phyloP scores from a whole-genome alignment of 2,113 vertebrate species.

The Odocoileus hemionus region DNA sequence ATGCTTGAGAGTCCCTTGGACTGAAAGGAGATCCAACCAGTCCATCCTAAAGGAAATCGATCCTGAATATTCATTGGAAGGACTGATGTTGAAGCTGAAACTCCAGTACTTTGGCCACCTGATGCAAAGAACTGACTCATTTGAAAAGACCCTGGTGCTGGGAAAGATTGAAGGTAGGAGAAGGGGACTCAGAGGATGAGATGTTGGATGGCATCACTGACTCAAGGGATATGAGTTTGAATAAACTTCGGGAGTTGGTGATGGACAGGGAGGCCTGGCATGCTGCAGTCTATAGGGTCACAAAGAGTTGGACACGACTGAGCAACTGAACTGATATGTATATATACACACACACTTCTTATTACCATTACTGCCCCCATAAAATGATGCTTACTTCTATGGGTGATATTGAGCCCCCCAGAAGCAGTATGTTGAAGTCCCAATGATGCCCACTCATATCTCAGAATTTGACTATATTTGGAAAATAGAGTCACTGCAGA shows the following conservation, averaged over 20 bases:
- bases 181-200: neutral
- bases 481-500: neutral
- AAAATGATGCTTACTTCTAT: neutral
- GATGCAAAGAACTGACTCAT: neutral
- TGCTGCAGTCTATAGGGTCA: neutral
- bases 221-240: neutral
- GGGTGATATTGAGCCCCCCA: neutral
- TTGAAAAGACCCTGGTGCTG: neutral
- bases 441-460: neutral
- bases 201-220: neutral
- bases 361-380: neutral
- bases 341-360: neutral
- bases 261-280: neutral
- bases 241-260: neutral
- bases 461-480: neutral
- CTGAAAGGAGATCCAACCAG: neutral
- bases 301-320: neutral
- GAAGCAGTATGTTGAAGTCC: neutral
- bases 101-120: neutral
- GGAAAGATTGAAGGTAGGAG: neutral
- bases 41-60: neutral
- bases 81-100: neutral
- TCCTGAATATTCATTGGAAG: neutral
- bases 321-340: accelerated
- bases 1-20: neutral